Conservation (phyloP, 2,888 invertebrate species). For the Schizaphis graminum region DNA sequence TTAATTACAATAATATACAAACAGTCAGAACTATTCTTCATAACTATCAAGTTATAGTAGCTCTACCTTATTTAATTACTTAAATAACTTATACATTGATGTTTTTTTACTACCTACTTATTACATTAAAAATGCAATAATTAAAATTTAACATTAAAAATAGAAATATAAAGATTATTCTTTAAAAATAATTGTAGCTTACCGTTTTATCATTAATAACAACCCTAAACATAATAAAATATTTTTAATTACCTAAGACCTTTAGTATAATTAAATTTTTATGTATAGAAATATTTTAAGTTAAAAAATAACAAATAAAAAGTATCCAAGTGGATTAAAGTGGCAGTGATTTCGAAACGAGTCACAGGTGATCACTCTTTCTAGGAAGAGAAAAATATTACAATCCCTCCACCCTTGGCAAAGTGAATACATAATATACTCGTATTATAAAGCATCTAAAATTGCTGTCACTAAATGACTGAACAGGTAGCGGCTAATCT, state of each 20-base stretch:
- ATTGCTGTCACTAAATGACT: neutral
- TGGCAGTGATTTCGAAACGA: neutral
- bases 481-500: neutral
- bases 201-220: neutral
- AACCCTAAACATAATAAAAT: slow-evolving; percentile 9
- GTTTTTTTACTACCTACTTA: neutral
- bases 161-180: neutral
- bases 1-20: neutral
- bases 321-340: neutral
- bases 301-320: neutral
- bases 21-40: neutral
- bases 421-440: neutral
- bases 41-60: neutral
- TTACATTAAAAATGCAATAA: neutral
- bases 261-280: neutral
- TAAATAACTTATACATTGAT: neutral
- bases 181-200: neutral
- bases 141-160: neutral
- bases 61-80: neutral
- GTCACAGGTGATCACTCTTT: neutral
- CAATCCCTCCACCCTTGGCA: neutral
- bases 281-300: neutral
- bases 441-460: neutral
- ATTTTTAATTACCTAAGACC: neutral
- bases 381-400: neutral